Conservation (phyloP, 2,888 invertebrate genomes). For the Aphidoletes aphidimyza region DNA sequence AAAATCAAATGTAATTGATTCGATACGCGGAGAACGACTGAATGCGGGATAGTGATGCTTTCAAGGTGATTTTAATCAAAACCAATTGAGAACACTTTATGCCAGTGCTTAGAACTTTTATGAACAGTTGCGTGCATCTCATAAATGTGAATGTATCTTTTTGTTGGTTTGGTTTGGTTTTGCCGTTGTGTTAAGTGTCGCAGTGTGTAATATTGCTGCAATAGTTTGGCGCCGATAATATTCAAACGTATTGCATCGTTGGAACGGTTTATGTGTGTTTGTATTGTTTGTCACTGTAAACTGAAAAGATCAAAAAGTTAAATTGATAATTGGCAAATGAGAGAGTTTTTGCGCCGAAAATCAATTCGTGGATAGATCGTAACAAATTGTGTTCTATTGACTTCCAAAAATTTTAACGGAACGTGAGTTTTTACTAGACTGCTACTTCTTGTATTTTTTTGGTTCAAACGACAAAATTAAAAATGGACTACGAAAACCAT, state of each 20-base stretch:
- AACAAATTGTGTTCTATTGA: neutral
- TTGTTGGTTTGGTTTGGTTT: too few relatives aligned
- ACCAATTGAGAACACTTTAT: slow-evolving; percentile 39
- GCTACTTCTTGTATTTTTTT: too few relatives aligned
- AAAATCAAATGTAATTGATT: slow-evolving; percentile 23
- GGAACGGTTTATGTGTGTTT: too few relatives aligned
- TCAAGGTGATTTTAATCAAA: slow-evolving; percentile 53
- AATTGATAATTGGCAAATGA: slow-evolving; percentile 7
- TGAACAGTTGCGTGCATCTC: neutral
- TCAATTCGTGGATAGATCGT: neutral
- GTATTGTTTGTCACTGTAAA: neutral
- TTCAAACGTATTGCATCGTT: neutral
- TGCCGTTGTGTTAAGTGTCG: too few relatives aligned
- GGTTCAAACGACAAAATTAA: neutral
- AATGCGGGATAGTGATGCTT: neutral
- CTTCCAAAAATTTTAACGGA: neutral
- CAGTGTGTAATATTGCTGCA: neutral
- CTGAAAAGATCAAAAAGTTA: slow-evolving; percentile 21
- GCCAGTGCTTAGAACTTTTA: neutral
- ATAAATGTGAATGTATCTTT: too few relatives aligned
- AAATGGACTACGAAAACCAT: slow-evolving; percentile 72
- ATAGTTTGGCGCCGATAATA: neutral
- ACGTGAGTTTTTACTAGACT: too few relatives aligned
- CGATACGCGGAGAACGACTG: neutral
- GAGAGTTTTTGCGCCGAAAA: neutral